phyloP scores from a whole-genome alignment of 2,797 vertebrate genomes.

The Arctocebus calabarensis region DNA sequence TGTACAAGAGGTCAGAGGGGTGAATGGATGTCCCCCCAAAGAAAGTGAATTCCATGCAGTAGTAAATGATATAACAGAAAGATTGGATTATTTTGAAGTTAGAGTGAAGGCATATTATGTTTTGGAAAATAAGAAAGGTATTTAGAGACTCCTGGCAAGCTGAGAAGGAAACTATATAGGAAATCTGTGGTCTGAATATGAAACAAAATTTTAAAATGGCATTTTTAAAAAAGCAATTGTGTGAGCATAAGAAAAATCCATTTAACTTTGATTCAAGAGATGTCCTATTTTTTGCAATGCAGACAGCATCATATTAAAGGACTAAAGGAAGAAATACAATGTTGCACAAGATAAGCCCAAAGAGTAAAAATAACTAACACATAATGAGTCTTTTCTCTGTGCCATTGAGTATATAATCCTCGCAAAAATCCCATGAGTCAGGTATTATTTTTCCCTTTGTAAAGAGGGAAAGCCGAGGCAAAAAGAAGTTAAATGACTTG shows the following conservation, averaged over 20 bases:
- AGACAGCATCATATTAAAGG: not conserved
- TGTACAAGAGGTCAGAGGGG: constrained; percentile 33
- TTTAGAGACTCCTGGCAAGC: not conserved
- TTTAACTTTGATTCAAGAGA: constrained; percentile 33
- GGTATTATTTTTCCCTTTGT: not conserved
- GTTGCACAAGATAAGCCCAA: not conserved
- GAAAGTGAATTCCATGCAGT: not conserved
- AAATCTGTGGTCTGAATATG: constrained; percentile 43
- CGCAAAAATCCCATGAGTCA: not conserved
- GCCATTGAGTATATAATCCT: not conserved
- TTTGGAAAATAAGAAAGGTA: not conserved
- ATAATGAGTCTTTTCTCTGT: not conserved
- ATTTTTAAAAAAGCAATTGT: not conserved
- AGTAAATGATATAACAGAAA: not conserved
- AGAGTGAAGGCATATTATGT: not conserved
- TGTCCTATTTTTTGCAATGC: not conserved
- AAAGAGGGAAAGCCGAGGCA: not conserved
- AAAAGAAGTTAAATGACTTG: not conserved
- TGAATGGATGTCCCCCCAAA: not conserved
- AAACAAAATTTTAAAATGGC: constrained; percentile 9
- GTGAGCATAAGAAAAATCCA: constrained; percentile 33
- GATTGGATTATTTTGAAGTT: constrained; percentile 5
- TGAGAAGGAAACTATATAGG: not conserved
- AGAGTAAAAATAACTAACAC: not conserved
- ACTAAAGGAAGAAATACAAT: not conserved